Evolutionary conservation across 2,797 vertebrate genomes (phyloP).

Genomic region (Dallia pectoralis): DNA sequence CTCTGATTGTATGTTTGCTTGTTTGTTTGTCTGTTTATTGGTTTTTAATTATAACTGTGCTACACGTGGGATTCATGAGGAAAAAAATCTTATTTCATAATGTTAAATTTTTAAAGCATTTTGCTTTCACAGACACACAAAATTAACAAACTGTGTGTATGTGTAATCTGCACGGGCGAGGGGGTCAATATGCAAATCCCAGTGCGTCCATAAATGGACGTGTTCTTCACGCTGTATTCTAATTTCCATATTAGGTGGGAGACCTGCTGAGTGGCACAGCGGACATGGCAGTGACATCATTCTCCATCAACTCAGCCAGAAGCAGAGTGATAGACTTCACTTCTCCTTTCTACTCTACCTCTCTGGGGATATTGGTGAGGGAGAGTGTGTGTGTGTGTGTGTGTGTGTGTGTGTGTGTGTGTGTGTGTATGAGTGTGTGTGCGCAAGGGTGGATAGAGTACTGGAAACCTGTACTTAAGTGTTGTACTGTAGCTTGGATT

Average conservation of each 20-base stretch:
- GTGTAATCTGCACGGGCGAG: too few species aligned
- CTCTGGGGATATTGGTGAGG: constrained; percentile 88
- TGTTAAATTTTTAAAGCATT: too few species aligned
- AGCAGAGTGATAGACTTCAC: constrained; percentile 94
- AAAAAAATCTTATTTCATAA: too few species aligned
- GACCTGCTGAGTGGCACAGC: constrained; percentile 86
- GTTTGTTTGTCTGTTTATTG: too few species aligned
- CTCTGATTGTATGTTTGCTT: not conserved
- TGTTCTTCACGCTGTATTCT: not conserved
- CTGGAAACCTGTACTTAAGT: too few species aligned
- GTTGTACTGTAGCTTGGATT: too few species aligned
- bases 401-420: not conserved
- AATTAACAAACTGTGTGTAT: too few species aligned
- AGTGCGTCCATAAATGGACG: not conserved
- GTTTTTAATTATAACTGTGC: not conserved
- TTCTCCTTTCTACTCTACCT: constrained; percentile 97
- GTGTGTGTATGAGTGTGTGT: not conserved
- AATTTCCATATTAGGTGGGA: constrained; percentile 65
- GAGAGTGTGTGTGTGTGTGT: not conserved
- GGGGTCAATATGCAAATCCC: too few species aligned
- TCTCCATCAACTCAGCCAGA: constrained; percentile 92
- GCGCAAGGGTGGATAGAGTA: not conserved
- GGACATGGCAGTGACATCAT: constrained; percentile 94
- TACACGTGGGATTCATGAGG: too few species aligned
- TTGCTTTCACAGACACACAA: too few species aligned